These are phyloP conservation scores for Caenorhabditis wallacei DNA, from an alignment of 2,888 invertebrate species.

Conservation along the genomic window DNA sequence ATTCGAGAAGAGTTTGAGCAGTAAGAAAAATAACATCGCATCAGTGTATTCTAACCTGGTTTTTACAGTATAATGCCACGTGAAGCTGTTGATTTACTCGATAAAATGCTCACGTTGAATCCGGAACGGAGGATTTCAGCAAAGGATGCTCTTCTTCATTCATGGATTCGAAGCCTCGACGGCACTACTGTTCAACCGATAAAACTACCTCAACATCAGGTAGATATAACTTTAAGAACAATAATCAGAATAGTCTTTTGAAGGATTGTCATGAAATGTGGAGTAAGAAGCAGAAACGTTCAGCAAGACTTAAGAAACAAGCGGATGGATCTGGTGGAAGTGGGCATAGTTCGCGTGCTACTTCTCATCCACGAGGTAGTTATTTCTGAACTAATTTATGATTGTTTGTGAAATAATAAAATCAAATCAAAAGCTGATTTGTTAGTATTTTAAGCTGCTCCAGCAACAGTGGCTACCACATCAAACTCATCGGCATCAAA, in stretches of 20 bases:
- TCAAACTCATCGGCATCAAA: constrained; percentile 4
- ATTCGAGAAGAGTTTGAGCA: constrained; percentile 93
- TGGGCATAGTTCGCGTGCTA: constrained; percentile 40
- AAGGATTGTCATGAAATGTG: constrained; percentile 99
- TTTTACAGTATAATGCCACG: constrained; percentile 86
- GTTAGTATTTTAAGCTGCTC: constrained; percentile 24
- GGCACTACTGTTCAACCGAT: constrained; percentile 87
- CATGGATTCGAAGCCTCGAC: constrained; percentile 94
- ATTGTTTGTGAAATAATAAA: no score
- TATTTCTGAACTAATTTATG: no score
- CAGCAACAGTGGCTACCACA: constrained; percentile 4
- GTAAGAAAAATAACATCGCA: constrained; percentile 85
- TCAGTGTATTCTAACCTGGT: not conserved
- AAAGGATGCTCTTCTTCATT: constrained; percentile 93
- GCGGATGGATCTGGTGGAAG: constrained; percentile 42
- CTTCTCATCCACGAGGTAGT: constrained; percentile 46
- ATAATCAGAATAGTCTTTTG: not conserved
- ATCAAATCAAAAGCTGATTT: no score
- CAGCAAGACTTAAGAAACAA: constrained; percentile 41
- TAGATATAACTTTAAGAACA: not conserved
- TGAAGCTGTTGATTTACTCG: constrained; percentile 77
- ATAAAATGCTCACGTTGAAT: constrained; percentile 93
- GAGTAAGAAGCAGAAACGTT: constrained; percentile 88
- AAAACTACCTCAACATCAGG: constrained; percentile 85
- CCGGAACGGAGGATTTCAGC: constrained; percentile 95